Base-by-base conservation (phyloP, 2,113 vertebrate species). In the Scatophagus argus region DNA sequence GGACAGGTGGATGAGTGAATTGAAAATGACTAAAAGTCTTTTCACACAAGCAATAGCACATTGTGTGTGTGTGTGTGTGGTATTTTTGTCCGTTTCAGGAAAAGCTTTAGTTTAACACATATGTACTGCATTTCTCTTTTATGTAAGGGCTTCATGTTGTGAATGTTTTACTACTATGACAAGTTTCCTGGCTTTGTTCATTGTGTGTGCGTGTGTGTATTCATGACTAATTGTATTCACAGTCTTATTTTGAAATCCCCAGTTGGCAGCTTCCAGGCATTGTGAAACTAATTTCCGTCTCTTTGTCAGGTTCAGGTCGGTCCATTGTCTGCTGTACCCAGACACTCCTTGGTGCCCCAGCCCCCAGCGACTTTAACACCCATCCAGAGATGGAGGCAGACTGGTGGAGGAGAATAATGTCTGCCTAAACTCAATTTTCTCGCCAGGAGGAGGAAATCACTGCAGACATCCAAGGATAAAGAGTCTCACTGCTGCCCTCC, bases 271-370 rank as follows among this genome's bases (percentile, higher is more conserved):
- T 89, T 92, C 87, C 89, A 79, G 85, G 82, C 79, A 91, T 91
- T 91, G 87, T 89, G 71, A 74, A 78, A n/a, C 71, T 75, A n/a
- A 74, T 62, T 87, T 87, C 83, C 82, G 49, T 73, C 63, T 78
- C 43, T 67, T 34, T 77, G 70, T 81, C 92, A 99, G 97, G 95
- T 98, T 99, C 87, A 96, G 94, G 89, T 97, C 97, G 1, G 88
- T 98, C 87, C 97, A 99, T 94, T 99, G 97, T 92, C 88, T 96
- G 90, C 88, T 99, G 88, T 96, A 98, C 88, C 96, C 97, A 0
- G 97, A 98, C 92, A 98, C 97, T 5, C 94, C 95, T 7, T 98
- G 97, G 97, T 99, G 97, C 92, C 96, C 96, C 6, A 69, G 38
- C 72, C 91, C 91, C 1, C 59, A 87, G 79, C 66, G 75, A 79